Evolutionary conservation across 2,113 vertebrate genomes (phyloP).

Genomic region (Bujurquina vittata): DNA sequence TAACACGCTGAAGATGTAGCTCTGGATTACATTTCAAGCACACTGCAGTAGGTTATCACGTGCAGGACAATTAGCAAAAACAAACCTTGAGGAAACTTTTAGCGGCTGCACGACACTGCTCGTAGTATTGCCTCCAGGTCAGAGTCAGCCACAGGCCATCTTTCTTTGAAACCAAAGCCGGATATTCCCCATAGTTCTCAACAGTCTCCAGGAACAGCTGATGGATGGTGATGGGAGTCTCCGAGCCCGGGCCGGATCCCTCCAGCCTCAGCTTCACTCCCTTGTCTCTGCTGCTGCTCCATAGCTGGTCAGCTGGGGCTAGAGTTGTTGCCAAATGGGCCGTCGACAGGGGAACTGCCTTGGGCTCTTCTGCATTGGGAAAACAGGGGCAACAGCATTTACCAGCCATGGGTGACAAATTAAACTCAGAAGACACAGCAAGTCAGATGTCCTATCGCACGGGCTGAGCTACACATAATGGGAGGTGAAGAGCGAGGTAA

Average conservation of each 20-base stretch:
- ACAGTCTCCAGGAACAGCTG: conserved; percentile 79
- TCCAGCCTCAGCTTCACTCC: conserved; percentile 78
- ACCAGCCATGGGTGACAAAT: conserved; percentile 50
- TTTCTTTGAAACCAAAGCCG: conserved; percentile 73
- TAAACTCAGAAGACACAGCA: not conserved
- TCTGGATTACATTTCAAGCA: not conserved
- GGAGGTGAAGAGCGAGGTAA: not conserved
- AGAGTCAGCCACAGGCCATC: conserved; percentile 64
- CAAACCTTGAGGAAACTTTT: conserved; percentile 83
- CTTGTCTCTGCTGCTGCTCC: conserved; percentile 64
- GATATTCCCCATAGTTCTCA: conserved; percentile 48
- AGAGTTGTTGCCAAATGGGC: not conserved
- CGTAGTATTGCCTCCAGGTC: conserved; percentile 78
- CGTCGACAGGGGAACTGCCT: not conserved
- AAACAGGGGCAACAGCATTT: conserved; percentile 59
- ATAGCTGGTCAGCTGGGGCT: conserved; percentile 72
- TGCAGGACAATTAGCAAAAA: not conserved
- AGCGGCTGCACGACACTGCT: conserved; percentile 76
- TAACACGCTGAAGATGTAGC: not conserved
- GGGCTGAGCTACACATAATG: not conserved
- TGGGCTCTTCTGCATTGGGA: conserved; percentile 41
- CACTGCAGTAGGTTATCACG: not conserved
- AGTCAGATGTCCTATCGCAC: not conserved
- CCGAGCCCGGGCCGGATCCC: conserved; percentile 62
- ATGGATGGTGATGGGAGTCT: conserved; percentile 76